These are phyloP conservation scores for Synergus itoensis DNA, from an alignment of 2,888 invertebrate species.

Conservation along the genomic window DNA sequence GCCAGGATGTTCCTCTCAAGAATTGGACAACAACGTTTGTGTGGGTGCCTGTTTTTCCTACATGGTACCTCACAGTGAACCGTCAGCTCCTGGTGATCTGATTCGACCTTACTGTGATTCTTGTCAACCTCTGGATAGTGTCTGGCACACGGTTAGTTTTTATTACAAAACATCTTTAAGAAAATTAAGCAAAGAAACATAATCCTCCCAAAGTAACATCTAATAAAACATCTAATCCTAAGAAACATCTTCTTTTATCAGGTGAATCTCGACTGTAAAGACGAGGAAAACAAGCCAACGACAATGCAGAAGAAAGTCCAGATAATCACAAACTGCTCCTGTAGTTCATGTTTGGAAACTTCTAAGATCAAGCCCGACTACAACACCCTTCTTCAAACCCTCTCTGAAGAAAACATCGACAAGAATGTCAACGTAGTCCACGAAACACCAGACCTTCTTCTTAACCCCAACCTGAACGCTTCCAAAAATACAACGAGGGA, in stretches of 20 bases:
- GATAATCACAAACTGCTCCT: slow-evolving; percentile 84
- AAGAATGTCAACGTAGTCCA: slow-evolving; percentile 69
- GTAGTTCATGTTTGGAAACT: slow-evolving; percentile 81
- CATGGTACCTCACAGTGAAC: slow-evolving; percentile 84
- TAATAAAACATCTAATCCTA: background rate
- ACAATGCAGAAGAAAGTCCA: slow-evolving; percentile 82
- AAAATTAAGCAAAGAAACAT: background rate
- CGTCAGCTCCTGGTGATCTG: slow-evolving; percentile 83
- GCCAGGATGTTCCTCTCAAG: slow-evolving; percentile 82
- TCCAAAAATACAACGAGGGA: slow-evolving; percentile 75
- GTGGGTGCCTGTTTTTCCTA: slow-evolving; percentile 87
- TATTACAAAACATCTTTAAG: background rate
- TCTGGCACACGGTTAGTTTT: slow-evolving; percentile 82
- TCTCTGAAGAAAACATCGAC: slow-evolving; percentile 70
- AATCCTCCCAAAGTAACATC: background rate
- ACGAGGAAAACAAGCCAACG: slow-evolving; percentile 79
- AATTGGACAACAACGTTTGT: slow-evolving; percentile 85
- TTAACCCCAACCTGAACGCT: slow-evolving; percentile 70
- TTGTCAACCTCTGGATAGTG: slow-evolving; percentile 83
- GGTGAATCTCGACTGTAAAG: slow-evolving; percentile 82
- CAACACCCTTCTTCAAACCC: slow-evolving; percentile 70
- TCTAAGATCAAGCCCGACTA: slow-evolving; percentile 74
- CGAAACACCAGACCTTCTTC: slow-evolving; percentile 75
- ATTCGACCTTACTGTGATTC: slow-evolving; percentile 85
- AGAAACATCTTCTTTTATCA: slow-evolving; percentile 60